These are phyloP conservation scores for Lophius piscatorius DNA, from an alignment of 2,113 vertebrate genomes.

Conservation along the genomic window DNA sequence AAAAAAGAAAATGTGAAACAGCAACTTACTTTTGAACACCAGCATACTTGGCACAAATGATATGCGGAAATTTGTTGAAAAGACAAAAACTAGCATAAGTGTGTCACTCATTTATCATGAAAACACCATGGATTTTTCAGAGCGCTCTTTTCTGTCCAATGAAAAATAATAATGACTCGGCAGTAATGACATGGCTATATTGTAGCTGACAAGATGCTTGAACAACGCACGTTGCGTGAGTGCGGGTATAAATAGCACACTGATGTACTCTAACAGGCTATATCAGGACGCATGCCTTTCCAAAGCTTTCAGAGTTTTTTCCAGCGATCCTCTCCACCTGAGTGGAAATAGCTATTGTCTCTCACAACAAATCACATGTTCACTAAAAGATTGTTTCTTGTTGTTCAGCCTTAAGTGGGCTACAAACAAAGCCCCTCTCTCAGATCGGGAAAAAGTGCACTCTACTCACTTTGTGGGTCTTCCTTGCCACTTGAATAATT, in stretches of 20 bases:
- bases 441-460: slow-evolving; percentile 53
- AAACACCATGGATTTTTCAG: too few species aligned
- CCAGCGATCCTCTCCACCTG: slow-evolving; percentile 12
- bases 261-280: background rate
- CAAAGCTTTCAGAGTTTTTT: slow-evolving; percentile 50
- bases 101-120: too few species aligned
- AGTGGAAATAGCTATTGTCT: slow-evolving; percentile 64
- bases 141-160: too few species aligned
- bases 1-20: background rate
- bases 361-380: slow-evolving; percentile 44
- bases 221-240: background rate
- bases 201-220: background rate
- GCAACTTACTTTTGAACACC: too few species aligned
- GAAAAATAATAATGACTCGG: too few species aligned
- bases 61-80: too few species aligned
- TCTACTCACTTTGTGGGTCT: slow-evolving; percentile 57
- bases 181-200: too few species aligned
- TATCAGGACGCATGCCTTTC: slow-evolving; percentile 7
- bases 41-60: too few species aligned
- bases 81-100: too few species aligned
- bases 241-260: slow-evolving; percentile 6
- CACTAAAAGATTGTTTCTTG: slow-evolving; percentile 60
- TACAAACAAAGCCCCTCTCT: slow-evolving; percentile 53
- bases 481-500: too few species aligned
- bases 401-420: slow-evolving; percentile 47